Percentiles rank a stretch among this genome's conserved stretches.
Conservation (phyloP, 2,113 vertebrate genomes). For the Takifugu flavidus region DNA sequence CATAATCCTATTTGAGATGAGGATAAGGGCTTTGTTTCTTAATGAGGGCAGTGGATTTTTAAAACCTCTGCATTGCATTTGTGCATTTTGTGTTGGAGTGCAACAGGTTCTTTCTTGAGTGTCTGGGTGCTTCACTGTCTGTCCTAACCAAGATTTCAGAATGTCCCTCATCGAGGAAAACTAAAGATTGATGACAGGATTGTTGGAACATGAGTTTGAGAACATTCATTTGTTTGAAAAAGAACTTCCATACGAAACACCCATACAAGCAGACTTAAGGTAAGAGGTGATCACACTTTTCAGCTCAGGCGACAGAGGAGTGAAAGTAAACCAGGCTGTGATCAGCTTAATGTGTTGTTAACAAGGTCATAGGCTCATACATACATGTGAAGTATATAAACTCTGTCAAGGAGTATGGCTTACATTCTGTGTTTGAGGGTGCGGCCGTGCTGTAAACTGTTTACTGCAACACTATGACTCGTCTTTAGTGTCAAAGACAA, state of each 20-base stretch:
- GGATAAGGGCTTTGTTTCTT: slow-evolving; percentile 31
- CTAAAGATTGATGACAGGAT: too few relatives aligned
- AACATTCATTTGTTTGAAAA: too few relatives aligned
- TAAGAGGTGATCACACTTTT: slow-evolving; percentile 1
- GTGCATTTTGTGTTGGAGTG: too few relatives aligned
- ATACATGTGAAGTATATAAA: slow-evolving; percentile 11
- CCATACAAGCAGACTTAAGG: background rate
- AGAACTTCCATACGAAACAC: too few relatives aligned
- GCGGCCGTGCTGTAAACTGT: background rate
- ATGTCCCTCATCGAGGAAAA: too few relatives aligned
- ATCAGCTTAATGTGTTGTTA: slow-evolving; percentile 18
- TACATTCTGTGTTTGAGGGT: background rate
- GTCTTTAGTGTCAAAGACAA: too few relatives aligned
- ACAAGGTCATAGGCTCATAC: slow-evolving; percentile 23
- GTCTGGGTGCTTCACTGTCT: too few relatives aligned
- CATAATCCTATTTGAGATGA: slow-evolving; percentile 64
- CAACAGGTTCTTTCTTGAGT: background rate
- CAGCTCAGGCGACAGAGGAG: background rate
- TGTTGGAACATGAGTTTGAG: background rate
- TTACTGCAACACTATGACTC: too few relatives aligned
- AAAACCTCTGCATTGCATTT: background rate
- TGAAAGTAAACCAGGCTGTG: slow-evolving; percentile 20
- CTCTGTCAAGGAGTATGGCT: slow-evolving; percentile 14
- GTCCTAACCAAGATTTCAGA: too few relatives aligned
- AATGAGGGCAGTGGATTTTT: slow-evolving; percentile 12